Base-by-base conservation (phyloP, 2,888 invertebrate genomes). In the Caenorhabditis sp. region DNA sequence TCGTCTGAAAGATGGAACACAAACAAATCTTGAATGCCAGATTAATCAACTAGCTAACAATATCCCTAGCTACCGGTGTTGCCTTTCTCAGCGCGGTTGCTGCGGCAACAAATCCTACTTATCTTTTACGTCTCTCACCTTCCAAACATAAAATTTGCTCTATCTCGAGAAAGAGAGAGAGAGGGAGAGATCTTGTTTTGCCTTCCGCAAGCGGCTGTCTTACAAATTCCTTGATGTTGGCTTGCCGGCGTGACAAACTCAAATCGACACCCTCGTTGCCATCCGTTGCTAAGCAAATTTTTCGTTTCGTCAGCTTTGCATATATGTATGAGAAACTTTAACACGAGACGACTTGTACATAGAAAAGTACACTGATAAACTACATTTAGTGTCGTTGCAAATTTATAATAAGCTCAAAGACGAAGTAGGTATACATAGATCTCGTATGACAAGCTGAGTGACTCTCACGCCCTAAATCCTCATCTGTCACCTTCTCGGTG, bases 71-170 rank as follows among this genome's bases (percentile, higher is more conserved):
- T n/a, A n/a, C n/a, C n/a, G n/a, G n/a, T n/a, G n/a, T n/a, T n/a
- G n/a, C n/a, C n/a, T n/a, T n/a, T n/a, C n/a, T 37, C 44, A 40
- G 22, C 28, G 55, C 53, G 67, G 77, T 77, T 77, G 56, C 77
- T 55, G 18, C 55, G 69, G 55, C 77, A 77, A 69, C 77, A 53
- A 40, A 67, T 53, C 40, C 51, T 13, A 28, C 67, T 51, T 62
- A 77, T 77, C 69, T 69, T 55, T 50, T 47, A 44, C 65, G 37
- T 61, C 67, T 68, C 68, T 61, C 55, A 37, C 28, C 22, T 9
- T 44, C 32, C 61, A 62, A 71, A 71, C 71, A 62, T 24, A 55
- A n/a, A 44, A 62, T 64, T 64, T 15, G 6, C 20, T n/a, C 13
- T 20, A 37, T 20, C 18, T 22, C n/a, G n/a, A n/a, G n/a, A n/a